phyloP scores from a whole-genome alignment of 2,888 invertebrate species.

The Netelia fuscicornis region DNA sequence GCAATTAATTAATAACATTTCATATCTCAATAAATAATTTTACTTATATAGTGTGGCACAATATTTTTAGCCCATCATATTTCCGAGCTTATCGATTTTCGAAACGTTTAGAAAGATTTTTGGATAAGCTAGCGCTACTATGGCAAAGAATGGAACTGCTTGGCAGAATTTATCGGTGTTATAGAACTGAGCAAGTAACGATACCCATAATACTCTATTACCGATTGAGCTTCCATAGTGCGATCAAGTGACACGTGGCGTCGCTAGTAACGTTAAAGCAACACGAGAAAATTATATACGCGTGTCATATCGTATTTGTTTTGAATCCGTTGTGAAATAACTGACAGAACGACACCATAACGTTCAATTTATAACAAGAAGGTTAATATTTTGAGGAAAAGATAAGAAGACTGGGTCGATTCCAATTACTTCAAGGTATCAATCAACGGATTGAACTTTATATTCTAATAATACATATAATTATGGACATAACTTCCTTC shows the following conservation, averaged over 20 bases:
- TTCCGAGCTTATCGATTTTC: not conserved
- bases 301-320: not conserved
- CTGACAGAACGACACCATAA: too few relatives aligned
- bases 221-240: not conserved
- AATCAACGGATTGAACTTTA: too few relatives aligned
- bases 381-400: too few relatives aligned
- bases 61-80: not conserved
- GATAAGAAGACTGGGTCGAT: too few relatives aligned
- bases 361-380: too few relatives aligned
- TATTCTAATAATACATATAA: too few relatives aligned
- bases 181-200: not conserved
- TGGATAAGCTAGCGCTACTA: conserved; percentile 1
- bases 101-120: not conserved
- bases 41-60: too few relatives aligned
- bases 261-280: not conserved
- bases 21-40: not conserved
- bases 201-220: not conserved
- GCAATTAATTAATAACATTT: not conserved
- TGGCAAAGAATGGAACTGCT: not conserved
- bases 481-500: too few relatives aligned
- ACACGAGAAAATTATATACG: not conserved
- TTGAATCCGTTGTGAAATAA: too few relatives aligned
- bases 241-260: not conserved
- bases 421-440: too few relatives aligned
- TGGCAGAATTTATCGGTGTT: not conserved